phyloP scores from a whole-genome alignment of 2,888 invertebrate genomes.

The Drosophila imparisetae region DNA sequence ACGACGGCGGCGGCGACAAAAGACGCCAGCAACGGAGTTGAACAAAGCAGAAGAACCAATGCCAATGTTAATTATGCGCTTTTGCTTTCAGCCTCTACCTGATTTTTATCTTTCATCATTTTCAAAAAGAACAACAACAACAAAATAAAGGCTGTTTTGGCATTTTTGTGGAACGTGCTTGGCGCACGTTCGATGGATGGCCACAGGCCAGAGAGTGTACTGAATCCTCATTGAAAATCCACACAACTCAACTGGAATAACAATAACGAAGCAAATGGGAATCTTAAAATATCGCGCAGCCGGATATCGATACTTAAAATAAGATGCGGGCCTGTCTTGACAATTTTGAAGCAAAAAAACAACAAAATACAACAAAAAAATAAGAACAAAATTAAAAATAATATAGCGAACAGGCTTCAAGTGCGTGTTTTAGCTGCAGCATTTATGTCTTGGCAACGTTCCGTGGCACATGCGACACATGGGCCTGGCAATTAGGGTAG shows the following conservation, averaged over 20 bases:
- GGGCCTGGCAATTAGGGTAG: slow-evolving; percentile 44
- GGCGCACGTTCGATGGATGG: slow-evolving; percentile 61
- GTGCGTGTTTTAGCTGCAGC: slow-evolving; percentile 39
- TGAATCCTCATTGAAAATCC: slow-evolving; percentile 37
- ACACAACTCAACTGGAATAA: slow-evolving; percentile 20
- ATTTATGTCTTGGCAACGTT: slow-evolving; percentile 24
- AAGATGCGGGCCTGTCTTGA: slow-evolving; percentile 48
- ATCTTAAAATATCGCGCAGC: slow-evolving; percentile 39
- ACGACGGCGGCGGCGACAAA: background rate
- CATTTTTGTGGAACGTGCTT: slow-evolving; percentile 74
- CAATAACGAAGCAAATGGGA: slow-evolving; percentile 36
- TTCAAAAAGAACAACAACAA: slow-evolving; percentile 24
- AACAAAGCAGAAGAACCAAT: slow-evolving; percentile 37
- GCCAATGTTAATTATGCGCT: slow-evolving; percentile 69
- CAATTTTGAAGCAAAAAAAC: slow-evolving; percentile 5
- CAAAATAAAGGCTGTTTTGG: slow-evolving; percentile 46
- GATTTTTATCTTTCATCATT: slow-evolving; percentile 68
- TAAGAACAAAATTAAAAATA: slow-evolving; percentile 38
- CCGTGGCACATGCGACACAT: slow-evolving; percentile 53
- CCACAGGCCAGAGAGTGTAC: slow-evolving; percentile 19
- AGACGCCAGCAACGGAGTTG: slow-evolving; percentile 20
- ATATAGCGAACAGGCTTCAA: slow-evolving; percentile 35
- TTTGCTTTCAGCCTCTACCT: slow-evolving; percentile 62
- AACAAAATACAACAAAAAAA: background rate
- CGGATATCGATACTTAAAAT: slow-evolving; percentile 72